phyloP scores from a whole-genome alignment of 2,888 invertebrate genomes.

The Anthoptus insignis region DNA sequence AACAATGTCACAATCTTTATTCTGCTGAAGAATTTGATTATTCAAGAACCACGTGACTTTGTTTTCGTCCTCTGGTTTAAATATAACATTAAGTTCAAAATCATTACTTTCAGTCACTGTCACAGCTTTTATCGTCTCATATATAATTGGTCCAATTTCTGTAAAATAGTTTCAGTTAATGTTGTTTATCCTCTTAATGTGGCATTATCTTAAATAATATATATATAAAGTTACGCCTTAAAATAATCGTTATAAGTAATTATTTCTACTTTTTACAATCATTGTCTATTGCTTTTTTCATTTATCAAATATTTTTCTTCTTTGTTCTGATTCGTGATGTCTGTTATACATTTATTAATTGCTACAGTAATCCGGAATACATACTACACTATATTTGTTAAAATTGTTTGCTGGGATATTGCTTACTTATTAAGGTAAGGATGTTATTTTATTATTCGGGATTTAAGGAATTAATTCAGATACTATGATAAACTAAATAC shows the following conservation, averaged over 20 bases:
- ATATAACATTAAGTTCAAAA: slow-evolving; percentile 90
- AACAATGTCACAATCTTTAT: slow-evolving; percentile 87
- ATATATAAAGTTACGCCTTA: neutral
- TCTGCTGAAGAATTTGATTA: slow-evolving; percentile 91
- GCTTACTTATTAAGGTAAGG: neutral
- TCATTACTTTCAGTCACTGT: slow-evolving; percentile 90
- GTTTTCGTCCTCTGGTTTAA: slow-evolving; percentile 90
- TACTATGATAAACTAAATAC: too few species aligned
- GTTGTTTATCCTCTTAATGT: neutral
- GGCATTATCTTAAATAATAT: too few species aligned
- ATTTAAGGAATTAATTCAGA: too few species aligned
- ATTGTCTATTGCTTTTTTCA: too few species aligned
- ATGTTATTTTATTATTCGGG: neutral
- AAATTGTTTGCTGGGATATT: neutral
- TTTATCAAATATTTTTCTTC: too few species aligned
- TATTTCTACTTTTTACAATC: too few species aligned
- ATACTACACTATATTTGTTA: neutral
- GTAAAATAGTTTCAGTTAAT: slow-evolving; percentile 69
- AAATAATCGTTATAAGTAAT: too few species aligned
- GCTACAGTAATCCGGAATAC: too few species aligned
- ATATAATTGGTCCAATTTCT: slow-evolving; percentile 88
- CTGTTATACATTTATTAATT: too few species aligned
- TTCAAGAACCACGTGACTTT: slow-evolving; percentile 95
- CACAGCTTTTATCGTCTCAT: slow-evolving; percentile 92
- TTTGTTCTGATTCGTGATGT: too few species aligned